Conservation (phyloP, 2,113 vertebrate genomes). For the Tautogolabrus adspersus region DNA sequence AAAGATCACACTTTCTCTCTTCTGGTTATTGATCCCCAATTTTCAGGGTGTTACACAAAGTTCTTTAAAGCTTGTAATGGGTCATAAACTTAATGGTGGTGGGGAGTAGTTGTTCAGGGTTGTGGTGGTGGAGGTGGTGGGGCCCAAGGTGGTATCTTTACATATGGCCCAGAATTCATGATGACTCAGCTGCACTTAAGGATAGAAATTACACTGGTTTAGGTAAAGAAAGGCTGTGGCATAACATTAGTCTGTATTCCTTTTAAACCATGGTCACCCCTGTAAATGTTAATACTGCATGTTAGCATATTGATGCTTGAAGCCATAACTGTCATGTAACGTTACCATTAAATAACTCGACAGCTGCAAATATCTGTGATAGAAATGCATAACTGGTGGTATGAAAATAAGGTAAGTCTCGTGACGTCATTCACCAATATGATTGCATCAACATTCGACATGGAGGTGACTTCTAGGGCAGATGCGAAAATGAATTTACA, state of each 20-base stretch:
- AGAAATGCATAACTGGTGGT: background rate
- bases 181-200: no score
- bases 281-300: background rate
- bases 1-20: no score
- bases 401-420: background rate
- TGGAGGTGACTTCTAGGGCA: background rate
- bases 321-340: background rate
- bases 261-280: background rate
- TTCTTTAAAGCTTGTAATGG: no score
- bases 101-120: no score
- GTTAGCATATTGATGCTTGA: no score
- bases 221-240: background rate
- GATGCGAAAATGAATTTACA: background rate
- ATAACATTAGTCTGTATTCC: no score
- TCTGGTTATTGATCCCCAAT: no score
- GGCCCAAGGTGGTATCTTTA: no score
- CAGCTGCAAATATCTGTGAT: background rate
- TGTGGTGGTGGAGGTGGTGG: no score
- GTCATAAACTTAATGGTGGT: no score
- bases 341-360: background rate
- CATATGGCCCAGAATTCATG: no score
- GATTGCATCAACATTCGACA: background rate
- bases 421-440: background rate
- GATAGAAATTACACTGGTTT: background rate
- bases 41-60: no score